Base-by-base conservation (phyloP, 2,888 invertebrate genomes). In the Toxonevra muliebris region DNA sequence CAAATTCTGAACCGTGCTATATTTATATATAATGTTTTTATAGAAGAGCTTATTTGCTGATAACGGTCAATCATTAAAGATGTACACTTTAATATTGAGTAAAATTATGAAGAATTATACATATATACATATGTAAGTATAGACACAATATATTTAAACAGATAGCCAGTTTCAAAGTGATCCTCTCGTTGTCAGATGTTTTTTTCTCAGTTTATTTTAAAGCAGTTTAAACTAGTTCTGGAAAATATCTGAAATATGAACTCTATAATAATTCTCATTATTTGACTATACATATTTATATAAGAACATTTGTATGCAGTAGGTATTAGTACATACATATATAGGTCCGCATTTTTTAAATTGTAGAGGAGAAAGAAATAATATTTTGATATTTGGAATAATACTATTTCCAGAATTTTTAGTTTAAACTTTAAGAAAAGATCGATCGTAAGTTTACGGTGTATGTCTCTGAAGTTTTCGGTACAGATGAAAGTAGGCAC, bases 31-130 rank as follows among this genome's bases (percentile, higher is more conserved):
- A 71, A 68, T 71, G 72, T 53, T 58, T 42, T 69, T 73, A 73
- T 70, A 69, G 72, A 71, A 73, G 78, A 78, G 79, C 79, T 79
- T 79, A 79, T 73, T 74, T 58, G 61, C 70, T 78, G 81, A 81
- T 81, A 80, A 79, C 74, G 74, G 73, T 71, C 73, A 74, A 66
- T 69, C 65, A 69, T 41, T 12, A 60, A 48, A 61, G 65, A 57
- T 48, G 61, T 45, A 61, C 13, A 19, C 55, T 30, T 30, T 4
- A 30, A 7, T 30, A 30, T 30, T 30, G 12, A 12, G 20, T 30
- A 7, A 17, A 42, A n/a, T n/a, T 57, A 66, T 66, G 72, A 68
- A 70, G 69, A 63, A 55, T 60, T 53, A 42, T 65, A 69, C 11
- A 5, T 7, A 48, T 15, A 11, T 15, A 48, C 11, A 5, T 12